Conservation (phyloP, 1,140 invertebrate genomes). For the Penaeus indicus region DNA sequence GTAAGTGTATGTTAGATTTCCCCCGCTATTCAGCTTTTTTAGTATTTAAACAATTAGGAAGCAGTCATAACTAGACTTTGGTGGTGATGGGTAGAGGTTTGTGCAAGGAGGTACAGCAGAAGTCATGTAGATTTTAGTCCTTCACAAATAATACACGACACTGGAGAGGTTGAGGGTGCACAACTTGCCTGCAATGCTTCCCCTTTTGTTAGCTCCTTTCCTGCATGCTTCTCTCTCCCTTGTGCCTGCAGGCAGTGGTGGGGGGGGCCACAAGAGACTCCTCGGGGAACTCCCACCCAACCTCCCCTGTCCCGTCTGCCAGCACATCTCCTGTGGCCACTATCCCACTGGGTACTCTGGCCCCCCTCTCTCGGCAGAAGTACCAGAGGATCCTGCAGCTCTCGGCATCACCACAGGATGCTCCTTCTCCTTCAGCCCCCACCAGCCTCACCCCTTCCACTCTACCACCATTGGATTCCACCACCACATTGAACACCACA, state of each 20-base stretch:
- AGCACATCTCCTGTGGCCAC: slow-evolving; percentile 26
- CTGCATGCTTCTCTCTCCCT: slow-evolving; percentile 15
- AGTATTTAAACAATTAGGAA: no score
- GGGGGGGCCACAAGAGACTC: neutral
- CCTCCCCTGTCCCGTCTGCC: slow-evolving; percentile 25
- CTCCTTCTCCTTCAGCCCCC: neutral
- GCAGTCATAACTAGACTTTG: no score
- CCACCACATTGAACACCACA: neutral
- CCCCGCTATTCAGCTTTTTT: no score
- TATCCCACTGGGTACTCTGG: slow-evolving; percentile 47
- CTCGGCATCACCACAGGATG: neutral
- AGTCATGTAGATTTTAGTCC: no score
- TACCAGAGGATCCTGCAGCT: slow-evolving; percentile 44
- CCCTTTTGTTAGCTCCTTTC: neutral
- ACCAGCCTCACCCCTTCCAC: neutral
- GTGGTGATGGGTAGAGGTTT: no score
- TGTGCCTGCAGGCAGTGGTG: neutral
- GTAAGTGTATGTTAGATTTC: no score
- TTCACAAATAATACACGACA: neutral
- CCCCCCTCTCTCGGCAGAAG: slow-evolving; percentile 47
- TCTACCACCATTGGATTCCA: no score
- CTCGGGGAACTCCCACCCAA: slow-evolving; percentile 1
- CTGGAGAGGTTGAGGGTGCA: slow-evolving; percentile 35
- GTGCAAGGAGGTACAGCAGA: no score
- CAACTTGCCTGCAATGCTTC: slow-evolving; percentile 28